Base-by-base conservation (phyloP, 1,140 invertebrate genomes). In the Drosophila sp. region DNA sequence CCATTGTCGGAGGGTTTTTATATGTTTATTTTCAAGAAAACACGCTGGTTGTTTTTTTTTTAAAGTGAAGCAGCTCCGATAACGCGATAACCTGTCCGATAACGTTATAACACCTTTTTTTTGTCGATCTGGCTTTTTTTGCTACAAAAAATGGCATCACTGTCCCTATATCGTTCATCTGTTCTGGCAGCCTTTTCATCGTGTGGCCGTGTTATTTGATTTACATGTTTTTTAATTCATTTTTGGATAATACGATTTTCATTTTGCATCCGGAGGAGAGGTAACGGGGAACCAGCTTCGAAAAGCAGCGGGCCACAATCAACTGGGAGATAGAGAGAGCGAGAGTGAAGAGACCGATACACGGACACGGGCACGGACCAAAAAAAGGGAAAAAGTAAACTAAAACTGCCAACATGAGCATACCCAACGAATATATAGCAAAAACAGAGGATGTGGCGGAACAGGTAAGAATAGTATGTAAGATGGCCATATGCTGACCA, bases 381-480 rank as follows among this genome's bases (percentile, higher is more conserved):
- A 50, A 50, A 47, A 50, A 50, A 27, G 8, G 44, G 23, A 50
- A 27, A 50, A 50, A 50, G 7, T 50, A 27, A 50, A 50, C 8
- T 50, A 27, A 71, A 78, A 67, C 75, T 73, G 73, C 83, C 84
- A 87, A 84, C 69, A 97, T 97, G 96, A 95, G 95, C 94, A 94
- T 95, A 93, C 96, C 96, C 92, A 97, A 96, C 93, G 97, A 98
- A 94, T 95, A 98, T 90, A 94, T 98, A 87, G 95, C 97, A 69
- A 97, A 95, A 91, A 97, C 97, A 47, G 98, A 99, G 94, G 98
- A 99, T 93, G 93, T 98, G 85, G 97, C 97, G 66, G 98, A 99
- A 93, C 97, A 98, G 95, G 98, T 98, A 90, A 79, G 66, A 69
- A 56, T 33, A 61, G 8, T 66, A 50, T 62, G 67, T 50, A 65